Percentiles rank a stretch among this genome's conserved stretches.
phyloP scores from a whole-genome alignment of 2,888 invertebrate genomes.

The Tinea trinotella region DNA sequence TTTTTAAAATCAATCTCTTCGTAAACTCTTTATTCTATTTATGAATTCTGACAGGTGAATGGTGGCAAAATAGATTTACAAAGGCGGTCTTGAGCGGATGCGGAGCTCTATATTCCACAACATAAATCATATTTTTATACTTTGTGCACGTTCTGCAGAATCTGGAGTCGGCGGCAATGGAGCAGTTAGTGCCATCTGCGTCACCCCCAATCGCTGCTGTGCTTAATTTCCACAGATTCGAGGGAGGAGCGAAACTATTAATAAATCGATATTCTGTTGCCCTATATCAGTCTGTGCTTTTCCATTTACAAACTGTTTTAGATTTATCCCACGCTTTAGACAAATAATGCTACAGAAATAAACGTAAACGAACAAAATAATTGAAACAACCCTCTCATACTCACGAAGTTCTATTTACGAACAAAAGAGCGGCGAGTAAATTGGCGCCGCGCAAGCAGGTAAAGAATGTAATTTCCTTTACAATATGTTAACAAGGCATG shows the following conservation, averaged over 20 bases:
- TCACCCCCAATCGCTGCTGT: slow-evolving; percentile 56
- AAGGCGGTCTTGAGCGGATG: slow-evolving; percentile 36
- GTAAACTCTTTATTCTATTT: background rate
- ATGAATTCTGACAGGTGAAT: background rate
- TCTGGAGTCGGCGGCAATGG: slow-evolving; percentile 30
- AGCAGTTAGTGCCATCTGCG: slow-evolving; percentile 64
- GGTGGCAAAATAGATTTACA: background rate
- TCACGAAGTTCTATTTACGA: slow-evolving; percentile 13
- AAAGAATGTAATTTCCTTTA: slow-evolving; percentile 69
- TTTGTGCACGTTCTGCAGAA: slow-evolving; percentile 40
- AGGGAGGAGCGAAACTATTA: slow-evolving; percentile 54
- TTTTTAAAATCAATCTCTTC: background rate
- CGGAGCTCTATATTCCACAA: slow-evolving; percentile 36
- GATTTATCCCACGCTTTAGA: too few relatives aligned
- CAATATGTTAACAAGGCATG: slow-evolving; percentile 67
- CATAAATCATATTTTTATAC: slow-evolving; percentile 65
- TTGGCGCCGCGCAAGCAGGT: slow-evolving; percentile 48
- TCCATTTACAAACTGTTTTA: too few relatives aligned
- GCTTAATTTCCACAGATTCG: slow-evolving; percentile 59
- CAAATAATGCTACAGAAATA: background rate
- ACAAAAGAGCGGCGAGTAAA: slow-evolving; percentile 24
- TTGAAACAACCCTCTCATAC: slow-evolving; percentile 1
- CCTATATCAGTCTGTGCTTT: background rate
- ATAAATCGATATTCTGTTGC: slow-evolving; percentile 28
- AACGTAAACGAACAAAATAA: background rate